Base-by-base conservation (phyloP, 64 coral and sea anemone species). In the Acropora yongei region DNA sequence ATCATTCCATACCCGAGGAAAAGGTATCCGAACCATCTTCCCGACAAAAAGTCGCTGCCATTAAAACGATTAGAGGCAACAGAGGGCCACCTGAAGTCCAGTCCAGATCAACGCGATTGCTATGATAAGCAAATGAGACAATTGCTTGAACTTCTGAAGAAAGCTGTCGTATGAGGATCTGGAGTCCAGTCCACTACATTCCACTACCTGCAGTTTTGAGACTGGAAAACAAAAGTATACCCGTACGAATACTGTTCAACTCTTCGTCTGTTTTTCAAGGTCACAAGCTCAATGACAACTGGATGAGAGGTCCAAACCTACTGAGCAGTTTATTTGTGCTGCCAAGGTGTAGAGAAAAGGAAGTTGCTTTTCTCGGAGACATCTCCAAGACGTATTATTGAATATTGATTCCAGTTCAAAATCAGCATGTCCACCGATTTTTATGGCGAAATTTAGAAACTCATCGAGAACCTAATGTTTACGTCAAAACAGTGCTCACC, bases 201-300 rank as follows among this genome's bases (percentile, higher is more conserved):
- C 30, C 30, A 30, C 78, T 92, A 17, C 89, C 88, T 46, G 80
- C 75, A 10, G 88, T 95, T 6, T 17, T 88, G 10, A 79, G 80
- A 75, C 93, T 89, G 71, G 80, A 95, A 69, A 88, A 81, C 4
- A 92, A 88, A 51, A 92, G 94, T 68, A 95, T 77, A 8, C 94
- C 84, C 5, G 43, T 95, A 1, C 76, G 89, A 47, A 95, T 92
- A 11, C 89, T 95, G 9, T 95, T 95, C 53, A 92, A 95, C 47
- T 80, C 88, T 42, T 94, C 86, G 47, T 76, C 30, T 30, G 30
- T 30, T 30, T 30, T 30, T 30, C 30, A 30, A 30, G 30, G 30
- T 30, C 30, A 30, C 30, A 30, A 30, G 30, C 30, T 30, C 30
- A 30, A 30, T 30, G 30, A 30, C 30, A 30, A 30, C 30, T 30